Evolutionary conservation across 2,113 vertebrate species (phyloP), one percentile per base, ranked within the genome.

Genomic region (Ploceus nigricollis): DNA sequence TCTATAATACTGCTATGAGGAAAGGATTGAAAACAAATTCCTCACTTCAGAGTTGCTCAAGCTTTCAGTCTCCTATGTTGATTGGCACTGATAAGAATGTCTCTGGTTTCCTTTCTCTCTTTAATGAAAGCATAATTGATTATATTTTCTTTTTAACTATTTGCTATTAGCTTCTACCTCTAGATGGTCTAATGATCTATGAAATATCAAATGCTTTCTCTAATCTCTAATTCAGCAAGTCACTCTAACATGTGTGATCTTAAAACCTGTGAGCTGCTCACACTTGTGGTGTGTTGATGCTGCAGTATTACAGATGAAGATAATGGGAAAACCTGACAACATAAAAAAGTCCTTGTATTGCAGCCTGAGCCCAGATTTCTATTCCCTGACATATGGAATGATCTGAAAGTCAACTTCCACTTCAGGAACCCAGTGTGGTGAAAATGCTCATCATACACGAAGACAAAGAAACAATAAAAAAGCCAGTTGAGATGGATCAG

Each of bases 21-120:
- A 95, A 96, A 97, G 96, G 97, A 97, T 72, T 90, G 94, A 98
- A 96, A 97, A 98, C 97, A 93, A 70, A 98, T 98, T 97, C 97
- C 96, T 97, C 94, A 96, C 97, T 97, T 98, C 96, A 98, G 95
- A 98, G 94, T 95, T 94, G 94, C 91, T 76, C 97, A 93, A 96
- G 93, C 90, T 96, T 97, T 96, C 89, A 91, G 40, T 90, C 97
- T 98, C 98, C 98, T 96, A 53, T 97, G 97, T 97, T 98, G 98
- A 97, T 94, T 98, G 92, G 94, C 94, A 97, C 76, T 90, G 97
- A 97, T 93, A 94, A 86, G 77, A 65, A 30, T 45, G 85, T 97
- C 85, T 97, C 94, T 96, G 57, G 5, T 13, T 82, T 97, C 95
- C 75, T 97, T 93, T 96, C 93, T 85, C 33, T 71, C 50, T 63